Evolutionary conservation across 2,797 vertebrate genomes (phyloP).

Genomic region (Anabacerthia variegaticeps): DNA sequence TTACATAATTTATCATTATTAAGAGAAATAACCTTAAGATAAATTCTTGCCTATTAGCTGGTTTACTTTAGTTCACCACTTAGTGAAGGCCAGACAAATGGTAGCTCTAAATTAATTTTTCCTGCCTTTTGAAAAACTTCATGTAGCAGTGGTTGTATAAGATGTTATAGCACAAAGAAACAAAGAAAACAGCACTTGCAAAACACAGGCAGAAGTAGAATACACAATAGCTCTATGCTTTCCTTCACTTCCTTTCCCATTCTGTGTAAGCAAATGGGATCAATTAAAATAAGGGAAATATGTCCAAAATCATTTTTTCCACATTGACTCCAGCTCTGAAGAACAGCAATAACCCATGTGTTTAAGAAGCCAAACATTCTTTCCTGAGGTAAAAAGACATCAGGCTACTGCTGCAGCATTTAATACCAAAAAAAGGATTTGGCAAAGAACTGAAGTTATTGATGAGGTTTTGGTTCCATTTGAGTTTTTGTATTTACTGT

Average conservation of each 20-base stretch:
- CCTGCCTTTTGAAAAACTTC: neutral
- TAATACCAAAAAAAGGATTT: neutral
- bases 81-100: neutral
- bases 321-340: neutral
- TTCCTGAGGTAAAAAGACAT: neutral
- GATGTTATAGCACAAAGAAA: neutral
- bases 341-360: neutral
- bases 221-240: neutral
- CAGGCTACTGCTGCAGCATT: neutral
- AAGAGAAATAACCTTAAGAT: neutral
- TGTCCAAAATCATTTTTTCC: neutral
- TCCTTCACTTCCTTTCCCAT: neutral
- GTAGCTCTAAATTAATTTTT: neutral
- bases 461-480: neutral
- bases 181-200: neutral
- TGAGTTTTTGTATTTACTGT: neutral
- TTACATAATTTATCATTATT: neutral
- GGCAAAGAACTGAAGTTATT: neutral
- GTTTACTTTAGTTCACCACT: neutral
- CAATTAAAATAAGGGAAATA: neutral
- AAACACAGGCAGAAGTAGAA: neutral
- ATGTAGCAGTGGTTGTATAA: neutral
- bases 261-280: neutral
- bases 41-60: neutral
- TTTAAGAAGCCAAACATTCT: neutral